Evolutionary conservation across 2,797 vertebrate genomes (phyloP).

Genomic region (Macrochelys suwanniensis): DNA sequence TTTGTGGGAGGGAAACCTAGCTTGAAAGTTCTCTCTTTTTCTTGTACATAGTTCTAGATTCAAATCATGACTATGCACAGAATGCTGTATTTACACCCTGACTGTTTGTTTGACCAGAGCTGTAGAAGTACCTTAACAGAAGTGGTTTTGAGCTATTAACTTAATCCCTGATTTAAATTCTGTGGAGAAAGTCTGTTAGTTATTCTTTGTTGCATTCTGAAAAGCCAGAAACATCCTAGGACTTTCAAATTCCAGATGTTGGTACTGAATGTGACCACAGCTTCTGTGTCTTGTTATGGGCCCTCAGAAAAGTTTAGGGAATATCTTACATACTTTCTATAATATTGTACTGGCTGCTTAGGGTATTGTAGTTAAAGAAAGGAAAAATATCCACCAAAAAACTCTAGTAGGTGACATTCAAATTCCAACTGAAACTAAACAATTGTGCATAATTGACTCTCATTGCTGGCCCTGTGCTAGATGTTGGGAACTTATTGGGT

Average conservation of each 20-base stretch:
- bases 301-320: not conserved
- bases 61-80: not conserved
- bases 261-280: not conserved
- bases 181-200: not conserved
- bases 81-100: not conserved
- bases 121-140: not conserved
- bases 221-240: not conserved
- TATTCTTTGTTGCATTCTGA: not conserved
- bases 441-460: too few species aligned
- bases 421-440: not conserved
- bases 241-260: not conserved
- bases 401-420: not conserved
- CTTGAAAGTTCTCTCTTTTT: not conserved
- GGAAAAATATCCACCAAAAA: not conserved
- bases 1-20: not conserved
- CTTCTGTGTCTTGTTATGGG: not conserved
- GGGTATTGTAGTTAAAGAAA: not conserved
- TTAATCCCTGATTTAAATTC: constrained; percentile 26
- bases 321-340: not conserved
- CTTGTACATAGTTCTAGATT: not conserved
- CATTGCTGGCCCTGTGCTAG: too few species aligned
- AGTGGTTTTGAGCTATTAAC: constrained; percentile 1
- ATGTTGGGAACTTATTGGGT: too few species aligned
- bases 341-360: not conserved
- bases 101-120: not conserved